Base-by-base conservation (phyloP, 2,888 invertebrate species). In the Epicampocera succincta region DNA sequence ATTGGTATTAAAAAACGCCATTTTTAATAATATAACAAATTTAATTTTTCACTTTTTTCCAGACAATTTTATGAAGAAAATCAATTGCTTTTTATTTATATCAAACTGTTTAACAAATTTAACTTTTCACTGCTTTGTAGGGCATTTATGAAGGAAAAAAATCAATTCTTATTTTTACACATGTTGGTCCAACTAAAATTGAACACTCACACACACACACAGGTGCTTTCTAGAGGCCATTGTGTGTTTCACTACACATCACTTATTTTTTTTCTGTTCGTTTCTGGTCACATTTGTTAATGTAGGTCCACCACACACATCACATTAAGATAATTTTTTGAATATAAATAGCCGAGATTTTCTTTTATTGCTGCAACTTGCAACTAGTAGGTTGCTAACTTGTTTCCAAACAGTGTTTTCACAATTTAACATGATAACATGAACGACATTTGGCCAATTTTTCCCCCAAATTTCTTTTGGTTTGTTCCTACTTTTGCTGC, bases 361-460 rank as follows among this genome's bases (percentile, higher is more conserved):
- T 61, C 38, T 48, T 58, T 80, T 60, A 68, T 12, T 54, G 21
- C 58, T 50, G 56, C 72, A 74, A 79, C 60, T 73, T 50, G 61
- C 44, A 68, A 65, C 78, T 60, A n/a, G 61, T 73, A 52, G 52
- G 48, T n/a, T 66, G 75, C 60, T 58, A n/a, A 58, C 58, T 11
- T 68, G 66, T 73, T 46, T 63, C 6, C 44, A 60, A 46, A 61
- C 63, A 73, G 48, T 73, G 63, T 68, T 73, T 68, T 56, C 44
- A 56, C 68, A 73, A 65, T 77, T 76, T 73, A 77, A 81, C 63
- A 77, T 81, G 77, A 73, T 81, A 81, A 81, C 77, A 81, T 77
- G 76, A 81, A 69, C 65, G 81, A 76, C 76, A 81, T 81, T 76
- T 80, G 54, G 19, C 71, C 61, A 66, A 52, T 46, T 60, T 65